Evolutionary conservation across 2,797 vertebrate species (phyloP).

Genomic region (Alfaro cultratus): DNA sequence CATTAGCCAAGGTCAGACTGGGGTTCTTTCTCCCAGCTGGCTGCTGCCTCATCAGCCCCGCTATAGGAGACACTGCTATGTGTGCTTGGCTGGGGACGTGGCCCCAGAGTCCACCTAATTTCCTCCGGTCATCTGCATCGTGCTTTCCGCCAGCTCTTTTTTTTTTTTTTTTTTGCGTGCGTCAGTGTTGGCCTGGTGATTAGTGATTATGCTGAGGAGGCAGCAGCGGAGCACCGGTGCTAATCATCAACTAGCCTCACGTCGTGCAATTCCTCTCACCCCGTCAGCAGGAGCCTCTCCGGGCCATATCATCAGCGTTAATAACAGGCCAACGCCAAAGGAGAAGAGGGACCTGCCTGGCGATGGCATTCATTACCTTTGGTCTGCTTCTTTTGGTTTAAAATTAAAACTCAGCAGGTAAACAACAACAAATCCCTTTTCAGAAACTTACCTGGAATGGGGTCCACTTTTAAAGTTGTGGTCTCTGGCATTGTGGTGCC

Average conservation of each 20-base stretch:
- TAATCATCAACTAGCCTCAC: conserved; percentile 69
- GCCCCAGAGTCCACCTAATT: conserved; percentile 49
- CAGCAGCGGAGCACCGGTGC: conserved; percentile 70
- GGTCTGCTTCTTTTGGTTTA: conserved; percentile 22
- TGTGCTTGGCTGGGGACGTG: conserved; percentile 28
- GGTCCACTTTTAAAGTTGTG: conserved; percentile 71
- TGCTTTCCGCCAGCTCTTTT: conserved; percentile 11
- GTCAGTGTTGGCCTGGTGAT: conserved; percentile 67
- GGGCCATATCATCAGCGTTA: conserved; percentile 69
- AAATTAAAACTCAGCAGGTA: conserved; percentile 16
- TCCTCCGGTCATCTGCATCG: conserved; percentile 62
- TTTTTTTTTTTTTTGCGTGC: conserved; percentile 5
- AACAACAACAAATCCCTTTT: conserved; percentile 6
- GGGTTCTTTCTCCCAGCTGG: conserved; percentile 63
- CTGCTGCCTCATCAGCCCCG: conserved; percentile 65
- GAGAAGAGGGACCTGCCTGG: conserved; percentile 10
- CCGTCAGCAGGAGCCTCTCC: conserved; percentile 56
- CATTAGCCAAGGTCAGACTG: conserved; percentile 80
- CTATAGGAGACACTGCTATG: conserved; percentile 40
- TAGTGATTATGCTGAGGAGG: conserved; percentile 81
- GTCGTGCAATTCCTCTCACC: conserved; percentile 62
- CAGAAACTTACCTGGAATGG: conserved; percentile 72
- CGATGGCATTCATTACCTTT: conserved; percentile 46
- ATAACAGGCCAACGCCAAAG: conserved; percentile 65
- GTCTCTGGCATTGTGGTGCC: conserved; percentile 70